phyloP scores from a whole-genome alignment of 2,888 invertebrate species.

The Boloria selene region DNA sequence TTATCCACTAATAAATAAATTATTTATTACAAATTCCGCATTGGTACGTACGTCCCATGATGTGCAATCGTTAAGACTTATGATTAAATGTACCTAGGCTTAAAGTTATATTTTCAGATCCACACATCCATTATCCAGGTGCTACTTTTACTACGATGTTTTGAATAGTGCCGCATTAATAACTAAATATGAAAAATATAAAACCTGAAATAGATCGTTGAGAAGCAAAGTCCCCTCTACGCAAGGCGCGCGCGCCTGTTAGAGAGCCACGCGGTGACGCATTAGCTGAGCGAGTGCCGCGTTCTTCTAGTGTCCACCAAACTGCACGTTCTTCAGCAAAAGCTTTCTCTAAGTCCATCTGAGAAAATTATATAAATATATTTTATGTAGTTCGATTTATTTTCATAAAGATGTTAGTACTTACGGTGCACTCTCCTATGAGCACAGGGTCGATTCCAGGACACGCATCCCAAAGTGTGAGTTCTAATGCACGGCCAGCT shows the following conservation, averaged over 20 bases:
- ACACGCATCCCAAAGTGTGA: constrained; percentile 93
- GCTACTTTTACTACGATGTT: too few relatives aligned
- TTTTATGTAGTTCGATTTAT: not conserved
- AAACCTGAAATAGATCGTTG: constrained; percentile 88
- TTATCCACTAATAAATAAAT: too few relatives aligned
- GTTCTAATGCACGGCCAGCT: constrained; percentile 90
- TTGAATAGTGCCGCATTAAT: too few relatives aligned
- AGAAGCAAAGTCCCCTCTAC: constrained; percentile 87
- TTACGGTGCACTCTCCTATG: constrained; percentile 89
- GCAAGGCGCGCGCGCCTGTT: constrained; percentile 85
- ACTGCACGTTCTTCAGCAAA: constrained; percentile 93
- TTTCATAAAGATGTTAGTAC: constrained; percentile 29
- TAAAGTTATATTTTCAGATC: too few relatives aligned
- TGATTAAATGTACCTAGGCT: too few relatives aligned
- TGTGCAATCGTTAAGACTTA: too few relatives aligned
- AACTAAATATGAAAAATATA: constrained; percentile 7
- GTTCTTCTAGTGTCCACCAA: constrained; percentile 94
- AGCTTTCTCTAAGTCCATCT: constrained; percentile 90
- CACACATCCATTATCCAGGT: too few relatives aligned
- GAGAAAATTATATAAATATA: not conserved
- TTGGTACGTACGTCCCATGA: too few relatives aligned
- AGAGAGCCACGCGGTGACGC: constrained; percentile 91
- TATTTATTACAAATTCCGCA: too few relatives aligned
- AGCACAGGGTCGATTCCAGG: constrained; percentile 92
- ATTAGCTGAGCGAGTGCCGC: constrained; percentile 89